phyloP scores from a whole-genome alignment of 2,888 invertebrate species.

The Polyommatus icarus region DNA sequence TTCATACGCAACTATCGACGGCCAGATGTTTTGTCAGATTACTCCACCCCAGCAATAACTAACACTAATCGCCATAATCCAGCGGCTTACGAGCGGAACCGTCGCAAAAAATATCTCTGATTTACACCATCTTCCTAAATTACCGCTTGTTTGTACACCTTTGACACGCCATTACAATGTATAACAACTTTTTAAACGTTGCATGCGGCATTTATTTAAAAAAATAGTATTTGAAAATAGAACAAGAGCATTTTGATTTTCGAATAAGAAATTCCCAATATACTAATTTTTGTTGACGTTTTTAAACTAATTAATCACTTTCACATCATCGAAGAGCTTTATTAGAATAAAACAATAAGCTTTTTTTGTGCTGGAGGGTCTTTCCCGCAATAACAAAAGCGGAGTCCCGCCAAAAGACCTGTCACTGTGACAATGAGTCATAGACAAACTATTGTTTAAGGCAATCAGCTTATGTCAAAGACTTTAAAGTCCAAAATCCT shows the following conservation, averaged over 20 bases:
- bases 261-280: neutral
- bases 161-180: constrained; percentile 19
- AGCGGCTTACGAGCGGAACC: constrained; percentile 29
- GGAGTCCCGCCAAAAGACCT: constrained; percentile 42
- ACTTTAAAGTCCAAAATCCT: constrained; percentile 18
- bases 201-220: neutral
- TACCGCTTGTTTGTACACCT: constrained; percentile 36
- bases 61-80: constrained; percentile 42
- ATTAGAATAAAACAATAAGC: constrained; percentile 34
- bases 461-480: constrained; percentile 18
- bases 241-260: neutral
- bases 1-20: constrained; percentile 19
- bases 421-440: constrained; percentile 40
- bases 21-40: constrained; percentile 46
- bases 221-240: neutral
- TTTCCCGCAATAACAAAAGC: constrained; percentile 40
- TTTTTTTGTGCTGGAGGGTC: constrained; percentile 33
- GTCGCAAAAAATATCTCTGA: constrained; percentile 26
- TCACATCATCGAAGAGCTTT: constrained; percentile 16
- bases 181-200: neutral
- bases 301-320: constrained; percentile 23
- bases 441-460: constrained; percentile 35
- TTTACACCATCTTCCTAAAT: constrained; percentile 36
- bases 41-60: constrained; percentile 44
- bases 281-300: neutral